Base-by-base conservation (phyloP, 2,113 vertebrate genomes). In the Condylura cristata region DNA sequence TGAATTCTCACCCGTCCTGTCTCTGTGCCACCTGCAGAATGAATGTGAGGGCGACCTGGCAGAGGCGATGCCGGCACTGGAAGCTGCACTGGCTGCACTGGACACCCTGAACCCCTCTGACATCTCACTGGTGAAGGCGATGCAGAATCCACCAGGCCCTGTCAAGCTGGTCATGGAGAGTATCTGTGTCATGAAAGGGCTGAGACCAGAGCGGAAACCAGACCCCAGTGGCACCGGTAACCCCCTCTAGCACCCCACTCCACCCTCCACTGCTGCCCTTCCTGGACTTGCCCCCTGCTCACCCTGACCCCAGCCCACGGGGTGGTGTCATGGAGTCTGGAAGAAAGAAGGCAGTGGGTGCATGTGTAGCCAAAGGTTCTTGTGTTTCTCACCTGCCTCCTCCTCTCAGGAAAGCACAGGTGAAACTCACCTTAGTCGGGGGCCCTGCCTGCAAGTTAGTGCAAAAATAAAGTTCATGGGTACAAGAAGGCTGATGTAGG, bases 121-220 rank as follows among this genome's bases (percentile, higher is more conserved):
- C 93, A 99, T 99, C 97, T 98, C 99, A 2, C 98, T 99, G 53
- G 98, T 99, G 74, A 99, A 99, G 97, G 98, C 99, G 7, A 99
- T 99, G 99, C 98, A 98, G 96, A 99, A 99, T 93, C 99, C 99
- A 8, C 99, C 99, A 0, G 98, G 98, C 46, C 98, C 98, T 12
- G 99, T 99, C 68, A 99, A 99, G 95, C 98, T 99, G 0, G 99
- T 99, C 93, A 99, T 99, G 99, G 99, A 99, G 97, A 99, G 99
- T 76, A 99, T 99, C 94, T 99, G 99, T 41, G 97, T 99, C 84
- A 99, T 99, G 99, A 99, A 99, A 96, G 98, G 98, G 61, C 98
- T 98, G 84, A 99, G 98, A 93, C 98, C 99, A 6, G 99, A 99
- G 94, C 99, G 99, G 89, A 99, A 99, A 96, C 99, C 99, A 1